These are phyloP conservation scores for Eutrigla gurnardus DNA, from an alignment of 2,797 vertebrate species.

Conservation along the genomic window DNA sequence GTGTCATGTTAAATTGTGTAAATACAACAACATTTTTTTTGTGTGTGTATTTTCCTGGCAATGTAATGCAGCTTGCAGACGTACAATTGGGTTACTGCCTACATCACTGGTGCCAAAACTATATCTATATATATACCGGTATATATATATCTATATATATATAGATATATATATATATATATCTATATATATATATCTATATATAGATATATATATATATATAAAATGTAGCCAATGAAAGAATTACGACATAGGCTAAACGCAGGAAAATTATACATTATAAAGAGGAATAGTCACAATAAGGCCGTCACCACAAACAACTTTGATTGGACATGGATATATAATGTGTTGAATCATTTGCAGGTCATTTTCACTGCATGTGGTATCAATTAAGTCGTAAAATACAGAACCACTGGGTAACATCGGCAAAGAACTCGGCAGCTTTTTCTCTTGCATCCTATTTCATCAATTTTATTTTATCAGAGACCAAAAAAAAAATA, in stretches of 20 bases:
- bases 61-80: neutral
- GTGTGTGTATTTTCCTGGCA: constrained; percentile 15
- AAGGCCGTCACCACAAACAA: neutral
- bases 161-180: no score
- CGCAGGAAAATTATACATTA: neutral
- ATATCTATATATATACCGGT: no score
- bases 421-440: neutral
- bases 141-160: no score
- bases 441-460: neutral
- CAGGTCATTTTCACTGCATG: constrained; percentile 53
- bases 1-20: neutral
- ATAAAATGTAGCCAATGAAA: neutral
- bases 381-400: constrained; percentile 29
- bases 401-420: constrained; percentile 40
- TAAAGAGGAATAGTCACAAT: neutral
- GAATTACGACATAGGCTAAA: neutral
- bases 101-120: neutral
- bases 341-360: neutral
- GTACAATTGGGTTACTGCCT: neutral
- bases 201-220: no score
- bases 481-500: neutral
- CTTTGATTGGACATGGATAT: neutral
- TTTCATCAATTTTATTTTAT: constrained; percentile 2
- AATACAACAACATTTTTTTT: neutral
- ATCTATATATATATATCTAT: no score